Conservation (phyloP, 2,888 invertebrate species). For the Oxytorus armatus region DNA sequence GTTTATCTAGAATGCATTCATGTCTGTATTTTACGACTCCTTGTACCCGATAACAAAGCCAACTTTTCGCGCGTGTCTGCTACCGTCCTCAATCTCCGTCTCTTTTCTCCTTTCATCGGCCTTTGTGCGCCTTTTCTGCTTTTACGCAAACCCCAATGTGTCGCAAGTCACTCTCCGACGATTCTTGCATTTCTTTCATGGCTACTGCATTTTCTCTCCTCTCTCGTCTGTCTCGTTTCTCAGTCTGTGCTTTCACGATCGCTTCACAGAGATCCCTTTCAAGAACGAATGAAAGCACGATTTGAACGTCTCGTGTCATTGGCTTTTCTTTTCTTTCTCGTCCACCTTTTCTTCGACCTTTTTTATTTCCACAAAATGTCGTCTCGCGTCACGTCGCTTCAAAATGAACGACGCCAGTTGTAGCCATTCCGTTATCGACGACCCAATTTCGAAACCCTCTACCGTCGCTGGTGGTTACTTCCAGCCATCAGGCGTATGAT, state of each 20-base stretch:
- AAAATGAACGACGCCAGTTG: constrained; percentile 11
- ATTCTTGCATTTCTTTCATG: constrained; percentile 21
- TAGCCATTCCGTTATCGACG: constrained; percentile 25
- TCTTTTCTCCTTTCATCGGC: background rate
- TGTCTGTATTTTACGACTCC: constrained; percentile 2
- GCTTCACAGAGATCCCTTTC: constrained; percentile 35
- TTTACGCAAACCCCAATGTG: background rate
- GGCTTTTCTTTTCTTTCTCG: constrained; percentile 9
- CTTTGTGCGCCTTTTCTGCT: constrained; percentile 13
- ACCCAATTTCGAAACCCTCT: constrained; percentile 42
- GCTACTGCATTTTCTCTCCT: background rate
- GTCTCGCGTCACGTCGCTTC: constrained; percentile 1
- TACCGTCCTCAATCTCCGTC: background rate
- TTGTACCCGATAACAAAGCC: constrained; percentile 1
- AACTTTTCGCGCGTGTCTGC: background rate
- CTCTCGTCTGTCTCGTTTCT: constrained; percentile 5
- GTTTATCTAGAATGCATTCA: background rate
- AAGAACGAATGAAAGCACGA: constrained; percentile 30
- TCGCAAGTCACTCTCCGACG: constrained; percentile 8
- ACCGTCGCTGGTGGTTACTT: background rate
- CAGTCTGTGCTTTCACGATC: constrained; percentile 20
- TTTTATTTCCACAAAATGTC: constrained; percentile 5
- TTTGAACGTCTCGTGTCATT: constrained; percentile 28
- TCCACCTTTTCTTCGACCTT: background rate
- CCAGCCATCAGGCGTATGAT: constrained; percentile 2